phyloP scores from a whole-genome alignment of 2,888 invertebrate species.

The Dolomedes plantarius region DNA sequence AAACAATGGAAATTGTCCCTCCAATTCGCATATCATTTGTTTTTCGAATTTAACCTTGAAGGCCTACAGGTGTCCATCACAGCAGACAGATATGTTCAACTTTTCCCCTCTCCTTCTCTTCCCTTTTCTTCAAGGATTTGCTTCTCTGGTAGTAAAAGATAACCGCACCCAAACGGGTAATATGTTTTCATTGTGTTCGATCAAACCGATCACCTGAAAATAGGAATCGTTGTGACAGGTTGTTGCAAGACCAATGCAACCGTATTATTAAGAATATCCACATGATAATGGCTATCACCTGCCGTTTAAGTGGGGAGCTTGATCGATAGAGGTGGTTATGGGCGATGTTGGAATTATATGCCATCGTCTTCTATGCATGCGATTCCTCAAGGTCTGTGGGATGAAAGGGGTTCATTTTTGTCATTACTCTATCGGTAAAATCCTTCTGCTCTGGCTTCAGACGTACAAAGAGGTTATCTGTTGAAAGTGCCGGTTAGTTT shows the following conservation, averaged over 20 bases:
- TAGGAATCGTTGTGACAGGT: neutral
- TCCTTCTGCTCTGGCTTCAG: no score
- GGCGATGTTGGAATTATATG: no score
- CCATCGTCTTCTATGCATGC: no score
- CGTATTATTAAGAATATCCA: neutral
- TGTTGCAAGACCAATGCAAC: neutral
- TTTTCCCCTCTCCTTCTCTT: neutral
- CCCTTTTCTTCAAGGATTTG: neutral
- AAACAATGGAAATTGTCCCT: neutral
- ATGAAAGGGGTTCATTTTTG: no score
- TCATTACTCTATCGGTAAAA: no score
- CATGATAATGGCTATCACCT: neutral
- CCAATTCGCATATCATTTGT: neutral
- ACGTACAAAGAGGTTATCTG: no score
- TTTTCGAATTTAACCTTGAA: constrained; percentile 1
- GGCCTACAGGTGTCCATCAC: neutral
- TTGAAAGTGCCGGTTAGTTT: no score
- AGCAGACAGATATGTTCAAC: neutral
- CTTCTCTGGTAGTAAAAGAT: neutral
- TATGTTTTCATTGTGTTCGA: neutral
- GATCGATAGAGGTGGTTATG: no score
- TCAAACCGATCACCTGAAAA: neutral
- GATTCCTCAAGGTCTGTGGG: no score
- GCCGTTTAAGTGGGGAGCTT: no score
- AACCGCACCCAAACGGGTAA: neutral